Evolutionary conservation across 2,888 invertebrate genomes (phyloP), one percentile per base, ranked within the genome.

Genomic region (Drosophila quinaria): DNA sequence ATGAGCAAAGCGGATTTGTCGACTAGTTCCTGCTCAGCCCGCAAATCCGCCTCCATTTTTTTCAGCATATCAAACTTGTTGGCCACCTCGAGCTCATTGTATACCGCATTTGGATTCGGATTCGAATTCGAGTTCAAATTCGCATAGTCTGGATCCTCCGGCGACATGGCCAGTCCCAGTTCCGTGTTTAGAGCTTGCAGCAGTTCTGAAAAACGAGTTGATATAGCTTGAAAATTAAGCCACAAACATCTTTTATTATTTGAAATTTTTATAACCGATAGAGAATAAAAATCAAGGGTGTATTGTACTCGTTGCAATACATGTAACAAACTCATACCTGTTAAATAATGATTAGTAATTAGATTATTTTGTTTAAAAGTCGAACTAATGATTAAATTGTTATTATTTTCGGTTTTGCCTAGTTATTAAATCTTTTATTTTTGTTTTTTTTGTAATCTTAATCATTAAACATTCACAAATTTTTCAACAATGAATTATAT

Each of bases 1-100:
- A 93, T 90, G 54, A 93, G 77, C 54, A 92, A 77, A 50, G 91
- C 89, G 49, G 93, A 92, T 87, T 93, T 93, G 59, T 89, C 91
- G 62, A 92, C 91, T 65, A 93, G 89, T 71, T 92, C 92, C 78
- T 92, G 92, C 59, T 93, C 93, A 37, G 90, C 89, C 35, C 89
- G 89, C 49, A 93, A 90, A 51, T 92, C 92, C 47, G 91, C 82
- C 56, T 92, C 91, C 63, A 93, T 69, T 72, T 91, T 90, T 58
- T 89, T 88, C 6, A 92, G 70, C 66, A 92, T 82, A 52, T 92
- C 91, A 56, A 80, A 89, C 78, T 92, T 91, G 64, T 83, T 90
- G 60, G 91, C 90, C 71, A 88, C 70, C 62, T 91, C 91, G 35
- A 91, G 63, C 75, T 92, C 90, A 79, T 89, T 91, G 56, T 89